These are phyloP conservation scores for Temnothorax curvispinosus DNA, from an alignment of 1,140 invertebrate genomes.

Conservation along the genomic window DNA sequence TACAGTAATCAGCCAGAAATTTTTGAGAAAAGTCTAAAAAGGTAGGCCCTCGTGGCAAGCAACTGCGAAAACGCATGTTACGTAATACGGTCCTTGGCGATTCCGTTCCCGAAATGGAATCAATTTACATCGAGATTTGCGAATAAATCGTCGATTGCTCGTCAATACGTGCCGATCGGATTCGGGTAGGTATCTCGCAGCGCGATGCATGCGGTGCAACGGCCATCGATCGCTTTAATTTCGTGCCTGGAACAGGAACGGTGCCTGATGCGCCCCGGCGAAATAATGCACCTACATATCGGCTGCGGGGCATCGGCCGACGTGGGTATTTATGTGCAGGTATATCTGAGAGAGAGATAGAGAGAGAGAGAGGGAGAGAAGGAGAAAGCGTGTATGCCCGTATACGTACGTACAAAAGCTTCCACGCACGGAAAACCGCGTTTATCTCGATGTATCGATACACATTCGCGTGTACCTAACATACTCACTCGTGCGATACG, in stretches of 20 bases:
- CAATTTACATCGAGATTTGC: slow-evolving; percentile 48
- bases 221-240: slow-evolving; percentile 65
- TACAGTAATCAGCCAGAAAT: background rate
- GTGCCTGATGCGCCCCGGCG: slow-evolving; percentile 31
- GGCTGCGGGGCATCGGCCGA: background rate
- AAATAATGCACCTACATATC: slow-evolving; percentile 60
- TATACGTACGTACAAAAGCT: background rate
- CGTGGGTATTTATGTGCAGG: background rate
- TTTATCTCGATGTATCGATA: slow-evolving; percentile 34
- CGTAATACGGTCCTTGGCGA: slow-evolving; percentile 2
- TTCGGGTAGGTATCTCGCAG: background rate
- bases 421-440: slow-evolving; percentile 10
- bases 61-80: background rate
- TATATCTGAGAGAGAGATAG: background rate
- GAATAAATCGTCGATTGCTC: slow-evolving; percentile 46
- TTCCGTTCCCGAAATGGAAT: slow-evolving; percentile 1
- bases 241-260: slow-evolving; percentile 51
- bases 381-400: background rate
- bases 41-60: background rate
- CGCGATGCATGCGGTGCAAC: slow-evolving; percentile 24
- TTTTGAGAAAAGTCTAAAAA: background rate
- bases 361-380: background rate
- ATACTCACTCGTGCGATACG: slow-evolving; percentile 1
- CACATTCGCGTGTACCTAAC: slow-evolving; percentile 34
- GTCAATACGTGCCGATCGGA: slow-evolving; percentile 28